Conservation (phyloP, 2,888 invertebrate species). For the Nomada ferruginata region DNA sequence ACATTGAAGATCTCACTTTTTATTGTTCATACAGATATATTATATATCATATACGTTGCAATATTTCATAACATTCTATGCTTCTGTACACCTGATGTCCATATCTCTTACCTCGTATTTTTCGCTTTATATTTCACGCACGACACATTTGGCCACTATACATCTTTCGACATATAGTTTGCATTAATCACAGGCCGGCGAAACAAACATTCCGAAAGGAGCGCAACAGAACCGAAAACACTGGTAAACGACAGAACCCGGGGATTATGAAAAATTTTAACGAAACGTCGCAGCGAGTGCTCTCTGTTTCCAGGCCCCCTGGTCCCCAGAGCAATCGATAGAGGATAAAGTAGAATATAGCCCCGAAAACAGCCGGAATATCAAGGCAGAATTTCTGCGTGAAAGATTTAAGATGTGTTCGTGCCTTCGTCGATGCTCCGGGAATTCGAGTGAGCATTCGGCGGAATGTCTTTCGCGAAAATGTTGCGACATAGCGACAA, state of each 20-base stretch:
- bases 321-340: constrained; percentile 34
- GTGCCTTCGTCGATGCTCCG: constrained; percentile 25
- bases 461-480: constrained; percentile 21
- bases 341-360: constrained; percentile 34
- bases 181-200: too few relatives aligned
- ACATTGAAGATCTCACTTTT: not conserved
- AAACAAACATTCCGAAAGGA: too few relatives aligned
- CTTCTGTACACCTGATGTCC: too few relatives aligned
- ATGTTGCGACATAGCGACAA: constrained; percentile 33
- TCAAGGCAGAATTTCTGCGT: constrained; percentile 24
- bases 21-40: not conserved
- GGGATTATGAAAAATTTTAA: not conserved
- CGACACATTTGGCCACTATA: too few relatives aligned
- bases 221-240: too few relatives aligned
- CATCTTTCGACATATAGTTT: too few relatives aligned
- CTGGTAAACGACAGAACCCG: too few relatives aligned
- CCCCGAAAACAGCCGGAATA: constrained; percentile 18
- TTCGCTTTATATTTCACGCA: too few relatives aligned
- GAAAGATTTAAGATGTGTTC: constrained; percentile 49
- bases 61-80: not conserved
- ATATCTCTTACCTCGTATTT: too few relatives aligned
- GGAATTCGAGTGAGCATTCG: constrained; percentile 40
- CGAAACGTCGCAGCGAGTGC: not conserved
- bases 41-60: not conserved
- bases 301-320: not conserved